A percentile compares a stretch with the other conserved stretches of the same genome.
phyloP scores from a whole-genome alignment of 2,888 invertebrate species.

The Morpho helenor region DNA sequence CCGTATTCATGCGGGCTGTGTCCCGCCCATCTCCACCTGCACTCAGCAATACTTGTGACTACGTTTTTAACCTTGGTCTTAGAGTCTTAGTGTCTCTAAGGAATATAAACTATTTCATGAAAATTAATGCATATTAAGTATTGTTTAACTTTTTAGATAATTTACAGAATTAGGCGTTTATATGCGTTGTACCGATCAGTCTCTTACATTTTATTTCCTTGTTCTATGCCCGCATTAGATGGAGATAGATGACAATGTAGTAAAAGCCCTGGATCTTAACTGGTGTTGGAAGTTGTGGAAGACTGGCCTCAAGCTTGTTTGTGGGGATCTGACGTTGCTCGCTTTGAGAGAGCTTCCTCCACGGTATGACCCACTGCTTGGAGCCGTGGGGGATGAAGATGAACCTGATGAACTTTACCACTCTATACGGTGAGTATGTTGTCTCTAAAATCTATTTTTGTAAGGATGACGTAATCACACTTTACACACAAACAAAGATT shows the following conservation, averaged over 20 bases:
- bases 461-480: too few species aligned
- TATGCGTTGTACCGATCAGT: too few species aligned
- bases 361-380: slow-evolving; percentile 57
- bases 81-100: too few species aligned
- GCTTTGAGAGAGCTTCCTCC: slow-evolving; percentile 89
- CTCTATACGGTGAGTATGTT: slow-evolving; percentile 33
- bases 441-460: neutral
- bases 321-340: slow-evolving; percentile 89
- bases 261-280: slow-evolving; percentile 81
- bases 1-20: too few species aligned
- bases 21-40: too few species aligned
- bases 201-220: neutral
- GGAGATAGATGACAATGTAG: slow-evolving; percentile 80
- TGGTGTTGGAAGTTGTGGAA: slow-evolving; percentile 97
- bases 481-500: too few species aligned
- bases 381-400: slow-evolving; percentile 35
- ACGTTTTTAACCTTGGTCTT: too few species aligned
- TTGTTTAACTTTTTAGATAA: too few species aligned
- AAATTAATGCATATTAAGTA: too few species aligned
- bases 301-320: slow-evolving; percentile 91
- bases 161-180: too few species aligned
- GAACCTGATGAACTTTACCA: slow-evolving; percentile 37
- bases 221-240: slow-evolving; percentile 46
- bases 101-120: too few species aligned
- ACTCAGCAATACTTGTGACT: too few species aligned